Conservation (phyloP, 2,113 vertebrate species). For the Oxygymnocypris stewartii region DNA sequence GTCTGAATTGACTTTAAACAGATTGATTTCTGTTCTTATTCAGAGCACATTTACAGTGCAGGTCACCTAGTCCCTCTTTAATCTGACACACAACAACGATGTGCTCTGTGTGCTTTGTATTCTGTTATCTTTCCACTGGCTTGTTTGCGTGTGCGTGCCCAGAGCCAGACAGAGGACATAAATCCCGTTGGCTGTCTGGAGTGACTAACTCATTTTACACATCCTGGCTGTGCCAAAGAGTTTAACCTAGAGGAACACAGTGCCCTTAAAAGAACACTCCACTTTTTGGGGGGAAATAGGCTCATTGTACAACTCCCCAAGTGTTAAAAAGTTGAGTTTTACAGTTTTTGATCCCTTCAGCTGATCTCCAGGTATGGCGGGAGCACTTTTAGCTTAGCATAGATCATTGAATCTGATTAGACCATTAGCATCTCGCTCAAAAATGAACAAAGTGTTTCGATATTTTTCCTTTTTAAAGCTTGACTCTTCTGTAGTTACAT, state of each 20-base stretch:
- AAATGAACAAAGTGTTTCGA: too few species aligned
- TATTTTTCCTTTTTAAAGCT: too few species aligned
- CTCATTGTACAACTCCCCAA: too few species aligned
- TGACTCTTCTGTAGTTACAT: too few species aligned
- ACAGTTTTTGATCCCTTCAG: too few species aligned
- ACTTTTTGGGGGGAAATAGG: too few species aligned
- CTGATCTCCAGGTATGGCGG: too few species aligned
- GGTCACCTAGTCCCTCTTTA: conserved; percentile 9
- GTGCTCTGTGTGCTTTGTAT: neutral
- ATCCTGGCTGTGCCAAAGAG: neutral
- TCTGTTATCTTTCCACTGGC: neutral
- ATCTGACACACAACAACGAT: neutral
- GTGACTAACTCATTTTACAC: neutral
- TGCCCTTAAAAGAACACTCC: too few species aligned
- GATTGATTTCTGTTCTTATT: neutral
- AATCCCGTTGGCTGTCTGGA: conserved; percentile 24
- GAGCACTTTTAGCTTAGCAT: too few species aligned
- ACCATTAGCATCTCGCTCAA: too few species aligned
- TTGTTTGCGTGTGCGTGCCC: neutral
- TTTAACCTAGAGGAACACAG: neutral
- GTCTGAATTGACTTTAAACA: neutral
- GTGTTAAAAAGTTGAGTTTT: too few species aligned
- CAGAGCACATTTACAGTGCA: neutral
- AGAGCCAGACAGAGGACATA: conserved; percentile 14
- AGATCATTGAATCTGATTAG: too few species aligned